Evolutionary conservation across 2,888 invertebrate genomes (phyloP), one percentile per base, ranked within the genome.

Genomic region (Polyommatus iphigenia): DNA sequence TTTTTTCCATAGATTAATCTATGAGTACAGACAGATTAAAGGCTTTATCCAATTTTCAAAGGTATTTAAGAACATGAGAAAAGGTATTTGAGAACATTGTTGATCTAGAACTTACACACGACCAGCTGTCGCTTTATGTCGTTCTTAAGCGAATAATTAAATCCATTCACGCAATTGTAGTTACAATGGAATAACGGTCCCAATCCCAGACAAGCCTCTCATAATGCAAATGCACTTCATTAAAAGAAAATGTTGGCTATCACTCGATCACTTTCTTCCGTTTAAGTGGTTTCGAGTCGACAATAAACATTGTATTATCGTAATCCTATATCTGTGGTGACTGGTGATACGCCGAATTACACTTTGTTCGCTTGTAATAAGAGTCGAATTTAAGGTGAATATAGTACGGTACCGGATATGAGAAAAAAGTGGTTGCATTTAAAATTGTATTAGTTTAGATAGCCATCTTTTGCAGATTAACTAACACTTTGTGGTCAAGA

Each of bases 391-490:
- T 18, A 32, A 71, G 24, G 79, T 80, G 81, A 79, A 80, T 81
- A 80, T 81, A 62, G 78, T 83, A 85, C 86, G 59, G 78, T 83
- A 85, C 86, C 88, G 88, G 88, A 88, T 88, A 85, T 86, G 80
- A 78, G 83, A 82, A 83, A 86, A 88, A 87, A 87, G 84, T 84
- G 85, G 85, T 83, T 84, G 84, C 85, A 87, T 88, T 85, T 89
- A 85, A 85, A 83, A 83, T 82, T 85, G 87, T 82, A 89, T 89
- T 90, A 88, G 82, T 80, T 77, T 79, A 88, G 92, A 93, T 93
- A 91, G 90, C 87, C 86, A 92, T 93, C 91, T 90, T 88, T 90
- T 90, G 88, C 87, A 89, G 89, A 90, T 90, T 85, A 84, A 83
- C 75, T 75, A 75, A 20, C 41, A 75, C 46, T 75, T 75, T 24